phyloP scores from a whole-genome alignment of 2,888 invertebrate species.

The Brachycybe producta region DNA sequence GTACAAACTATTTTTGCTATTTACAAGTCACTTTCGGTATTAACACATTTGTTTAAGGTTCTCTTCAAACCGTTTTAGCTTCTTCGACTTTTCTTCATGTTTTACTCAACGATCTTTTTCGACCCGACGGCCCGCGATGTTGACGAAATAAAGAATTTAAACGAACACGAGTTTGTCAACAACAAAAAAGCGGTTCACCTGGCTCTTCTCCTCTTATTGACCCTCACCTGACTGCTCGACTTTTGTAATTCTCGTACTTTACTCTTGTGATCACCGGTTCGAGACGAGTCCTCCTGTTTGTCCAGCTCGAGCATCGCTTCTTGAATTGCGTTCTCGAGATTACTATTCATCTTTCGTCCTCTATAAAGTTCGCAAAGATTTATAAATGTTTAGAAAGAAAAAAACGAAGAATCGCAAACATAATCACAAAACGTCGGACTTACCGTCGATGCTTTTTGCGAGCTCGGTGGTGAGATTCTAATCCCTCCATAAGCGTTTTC shows the following conservation, averaged over 20 bases:
- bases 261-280: not conserved
- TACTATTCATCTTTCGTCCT: slow-evolving; percentile 82
- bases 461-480: slow-evolving; percentile 78
- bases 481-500: slow-evolving; percentile 71
- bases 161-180: too few relatives aligned
- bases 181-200: slow-evolving; percentile 16
- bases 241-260: slow-evolving; percentile 14
- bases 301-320: slow-evolving; percentile 84
- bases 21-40: too few relatives aligned
- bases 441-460: slow-evolving; percentile 80
- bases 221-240: slow-evolving; percentile 11
- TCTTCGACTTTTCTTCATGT: too few relatives aligned
- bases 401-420: not conserved
- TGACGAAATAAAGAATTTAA: too few relatives aligned
- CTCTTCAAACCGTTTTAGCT: too few relatives aligned
- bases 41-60: too few relatives aligned
- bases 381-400: not conserved
- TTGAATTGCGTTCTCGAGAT: slow-evolving; percentile 80
- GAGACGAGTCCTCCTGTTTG: slow-evolving; percentile 16
- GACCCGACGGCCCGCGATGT: too few relatives aligned
- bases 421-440: slow-evolving; percentile 38
- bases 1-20: too few relatives aligned
- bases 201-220: slow-evolving; percentile 11
- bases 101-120: too few relatives aligned
- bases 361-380: slow-evolving; percentile 39